A percentile compares a stretch with the other conserved stretches of the same genome.
Evolutionary conservation across 2,797 vertebrate species (phyloP).

Genomic region (Manis crassicaudata): DNA sequence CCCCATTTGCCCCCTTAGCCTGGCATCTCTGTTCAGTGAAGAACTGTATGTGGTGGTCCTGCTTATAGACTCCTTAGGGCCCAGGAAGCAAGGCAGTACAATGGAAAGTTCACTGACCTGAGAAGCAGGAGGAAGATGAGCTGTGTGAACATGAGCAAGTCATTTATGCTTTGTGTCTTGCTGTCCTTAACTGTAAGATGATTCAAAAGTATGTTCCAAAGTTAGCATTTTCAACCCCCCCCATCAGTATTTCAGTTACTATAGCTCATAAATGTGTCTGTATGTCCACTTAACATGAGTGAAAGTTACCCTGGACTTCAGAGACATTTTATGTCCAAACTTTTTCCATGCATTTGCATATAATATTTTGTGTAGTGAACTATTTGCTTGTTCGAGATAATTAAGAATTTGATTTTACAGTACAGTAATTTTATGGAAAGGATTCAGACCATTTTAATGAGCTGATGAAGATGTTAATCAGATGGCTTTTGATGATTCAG

Average conservation of each 20-base stretch:
- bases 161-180: not conserved
- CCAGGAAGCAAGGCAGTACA: not conserved
- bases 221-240: not conserved
- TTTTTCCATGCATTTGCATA: not conserved
- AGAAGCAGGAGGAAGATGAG: not conserved
- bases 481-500: conserved; percentile 47
- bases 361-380: conserved; percentile 44
- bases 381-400: conserved; percentile 37
- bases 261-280: not conserved
- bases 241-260: not conserved
- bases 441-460: conserved; percentile 41
- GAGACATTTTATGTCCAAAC: not conserved
- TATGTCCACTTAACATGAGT: not conserved
- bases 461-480: conserved; percentile 32
- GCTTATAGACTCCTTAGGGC: not conserved
- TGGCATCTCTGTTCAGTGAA: not conserved
- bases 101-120: not conserved
- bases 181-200: not conserved
- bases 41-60: not conserved
- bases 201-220: not conserved
- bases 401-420: conserved; percentile 44
- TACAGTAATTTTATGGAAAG: conserved; percentile 34
- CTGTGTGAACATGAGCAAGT: not conserved
- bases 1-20: not conserved
- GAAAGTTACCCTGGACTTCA: not conserved